These are phyloP conservation scores for Pelmatolapia mariae DNA, from an alignment of 2,113 vertebrate species.

Conservation along the genomic window DNA sequence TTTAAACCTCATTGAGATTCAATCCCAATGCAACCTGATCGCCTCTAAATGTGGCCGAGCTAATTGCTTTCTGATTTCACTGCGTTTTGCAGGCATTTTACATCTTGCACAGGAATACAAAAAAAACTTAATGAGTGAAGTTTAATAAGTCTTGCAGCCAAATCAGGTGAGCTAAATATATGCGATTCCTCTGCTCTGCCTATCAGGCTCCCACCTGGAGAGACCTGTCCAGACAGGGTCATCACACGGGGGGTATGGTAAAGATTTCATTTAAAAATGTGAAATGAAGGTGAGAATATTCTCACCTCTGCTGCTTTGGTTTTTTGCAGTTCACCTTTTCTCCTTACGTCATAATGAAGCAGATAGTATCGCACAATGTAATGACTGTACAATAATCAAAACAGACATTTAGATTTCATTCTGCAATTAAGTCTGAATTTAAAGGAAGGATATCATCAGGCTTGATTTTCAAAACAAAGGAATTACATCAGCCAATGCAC, in stretches of 20 bases:
- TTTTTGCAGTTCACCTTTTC: background rate
- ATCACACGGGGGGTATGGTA: accelerated
- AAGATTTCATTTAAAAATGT: background rate
- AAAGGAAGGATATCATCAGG: background rate
- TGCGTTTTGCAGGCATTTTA: background rate
- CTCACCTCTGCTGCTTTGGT: background rate
- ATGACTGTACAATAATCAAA: background rate
- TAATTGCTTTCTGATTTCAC: background rate
- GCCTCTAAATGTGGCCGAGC: background rate
- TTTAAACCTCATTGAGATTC: background rate
- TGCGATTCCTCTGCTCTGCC: background rate
- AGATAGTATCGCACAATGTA: background rate
- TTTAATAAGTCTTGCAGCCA: background rate
- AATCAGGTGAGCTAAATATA: background rate
- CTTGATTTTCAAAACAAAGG: background rate
- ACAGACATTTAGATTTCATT: background rate
- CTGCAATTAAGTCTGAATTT: background rate
- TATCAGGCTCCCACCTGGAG: background rate
- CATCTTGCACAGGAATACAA: background rate
- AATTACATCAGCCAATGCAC: background rate
- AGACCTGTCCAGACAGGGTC: background rate
- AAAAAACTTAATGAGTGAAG: background rate
- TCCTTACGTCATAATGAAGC: background rate
- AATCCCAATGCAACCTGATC: background rate
- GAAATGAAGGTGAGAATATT: background rate